Percentiles rank a stretch among this genome's conserved stretches.
These are phyloP conservation scores for Miltochrista miniata DNA, from an alignment of 2,888 invertebrate species.

Conservation along the genomic window DNA sequence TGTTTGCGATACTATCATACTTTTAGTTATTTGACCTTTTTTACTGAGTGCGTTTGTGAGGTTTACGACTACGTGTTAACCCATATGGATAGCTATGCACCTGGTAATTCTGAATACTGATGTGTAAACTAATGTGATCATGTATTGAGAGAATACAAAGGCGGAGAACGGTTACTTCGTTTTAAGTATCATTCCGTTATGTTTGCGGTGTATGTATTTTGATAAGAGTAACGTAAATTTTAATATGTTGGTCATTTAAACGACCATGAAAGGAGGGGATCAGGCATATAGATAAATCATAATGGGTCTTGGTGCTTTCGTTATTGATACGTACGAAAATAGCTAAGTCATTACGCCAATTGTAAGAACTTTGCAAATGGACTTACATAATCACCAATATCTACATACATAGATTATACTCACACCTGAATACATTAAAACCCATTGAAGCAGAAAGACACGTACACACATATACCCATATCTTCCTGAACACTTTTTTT, in stretches of 20 bases:
- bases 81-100: constrained; percentile 50
- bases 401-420: too few relatives aligned
- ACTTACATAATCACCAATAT: too few relatives aligned
- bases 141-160: constrained; percentile 29
- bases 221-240: background rate
- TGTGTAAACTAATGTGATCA: constrained; percentile 34
- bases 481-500: too few relatives aligned
- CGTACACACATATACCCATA: too few relatives aligned
- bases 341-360: too few relatives aligned
- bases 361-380: too few relatives aligned
- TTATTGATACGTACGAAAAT: too few relatives aligned
- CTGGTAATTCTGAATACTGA: constrained; percentile 39
- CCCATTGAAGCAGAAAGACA: too few relatives aligned
- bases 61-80: constrained; percentile 54
- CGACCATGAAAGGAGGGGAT: background rate
- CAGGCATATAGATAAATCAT: too few relatives aligned
- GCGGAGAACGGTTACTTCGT: constrained; percentile 10
- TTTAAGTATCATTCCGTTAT: constrained; percentile 5
- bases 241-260: background rate
- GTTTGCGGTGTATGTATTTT: background rate
- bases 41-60: constrained; percentile 43
- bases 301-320: too few relatives aligned
- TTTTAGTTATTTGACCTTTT: constrained; percentile 64
- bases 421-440: too few relatives aligned
- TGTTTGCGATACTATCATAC: constrained; percentile 66